Percentiles rank a stretch among this genome's conserved stretches.
phyloP scores from a whole-genome alignment of 2,888 invertebrate species.

The Sussaba pulchella region DNA sequence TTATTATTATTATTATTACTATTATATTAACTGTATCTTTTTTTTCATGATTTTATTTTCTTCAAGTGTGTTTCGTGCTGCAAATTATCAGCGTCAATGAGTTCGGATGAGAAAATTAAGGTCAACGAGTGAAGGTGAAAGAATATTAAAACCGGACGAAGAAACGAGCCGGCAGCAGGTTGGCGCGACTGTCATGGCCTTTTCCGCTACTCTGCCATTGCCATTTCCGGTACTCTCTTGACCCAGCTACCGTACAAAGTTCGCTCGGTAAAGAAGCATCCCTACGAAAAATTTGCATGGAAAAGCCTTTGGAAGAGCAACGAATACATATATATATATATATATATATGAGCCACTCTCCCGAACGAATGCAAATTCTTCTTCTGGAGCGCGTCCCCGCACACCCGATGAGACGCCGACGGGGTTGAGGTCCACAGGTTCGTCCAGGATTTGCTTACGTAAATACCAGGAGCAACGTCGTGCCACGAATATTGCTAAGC shows the following conservation, averaged over 20 bases:
- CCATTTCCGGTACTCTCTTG: constrained; percentile 32
- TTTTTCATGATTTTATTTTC: too few species aligned
- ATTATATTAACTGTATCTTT: too few species aligned
- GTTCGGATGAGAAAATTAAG: constrained; percentile 7
- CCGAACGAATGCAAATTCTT: constrained; percentile 80
- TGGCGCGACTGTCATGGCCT: background rate
- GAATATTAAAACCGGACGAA: constrained; percentile 30
- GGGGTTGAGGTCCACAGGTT: constrained; percentile 34
- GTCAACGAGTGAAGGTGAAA: constrained; percentile 47
- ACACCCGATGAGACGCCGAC: constrained; percentile 55
- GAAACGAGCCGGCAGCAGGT: constrained; percentile 5
- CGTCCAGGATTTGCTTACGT: constrained; percentile 76
- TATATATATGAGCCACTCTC: constrained; percentile 74
- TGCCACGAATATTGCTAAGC: constrained; percentile 57
- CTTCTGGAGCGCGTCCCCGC: constrained; percentile 72
- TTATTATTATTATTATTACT: too few species aligned
- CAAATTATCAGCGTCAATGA: too few species aligned
- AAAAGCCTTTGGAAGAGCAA: constrained; percentile 76
- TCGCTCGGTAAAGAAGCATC: constrained; percentile 53
- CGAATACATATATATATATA: too few species aligned
- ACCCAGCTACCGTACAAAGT: constrained; percentile 57
- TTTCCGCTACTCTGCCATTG: constrained; percentile 22
- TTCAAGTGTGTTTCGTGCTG: too few species aligned
- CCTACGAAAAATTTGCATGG: constrained; percentile 76
- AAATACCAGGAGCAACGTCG: constrained; percentile 70